Evolutionary conservation across 2,113 vertebrate species (phyloP), one percentile per base, ranked within the genome.

Genomic region (Xiphias gladius): DNA sequence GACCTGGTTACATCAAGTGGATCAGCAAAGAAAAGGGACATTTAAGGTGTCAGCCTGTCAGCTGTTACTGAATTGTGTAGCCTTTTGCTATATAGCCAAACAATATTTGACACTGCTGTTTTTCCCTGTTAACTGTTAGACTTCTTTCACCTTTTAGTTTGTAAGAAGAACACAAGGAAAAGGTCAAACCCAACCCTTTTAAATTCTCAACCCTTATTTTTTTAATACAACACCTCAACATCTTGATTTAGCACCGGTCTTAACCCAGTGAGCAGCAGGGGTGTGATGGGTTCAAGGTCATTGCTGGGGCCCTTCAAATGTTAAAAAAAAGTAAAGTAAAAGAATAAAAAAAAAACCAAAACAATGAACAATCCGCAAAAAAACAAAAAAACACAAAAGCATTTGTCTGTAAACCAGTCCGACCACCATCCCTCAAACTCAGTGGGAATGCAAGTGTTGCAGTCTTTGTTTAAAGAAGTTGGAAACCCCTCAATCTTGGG

Each of bases 171-270:
- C 57, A 41, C 69, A 78, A 58, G 50, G 32, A 58, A 65, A 84
- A 77, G 41, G 73, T 80, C 69, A 84, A 75, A 55, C 28, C n/a
- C 43, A 74, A 39, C 17, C 24, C 24, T 71, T 79, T 58, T 17
- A 39, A 71, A 58, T n/a, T 50, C 30, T 72, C 64, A 67, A 70
- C 76, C 67, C 13, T 35, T 50, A 16, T 43, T 77, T 54, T 48
- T 84, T 79, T 41, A n/a, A n/a, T n/a, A 59, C 30, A 64, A 57
- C 74, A 66, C 1, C 2, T 55, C 24, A 41, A 16, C 7, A 30
- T 73, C 66, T 87, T 35, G 22, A 59, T 86, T 82, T 35, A 63
- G 24, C 39, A 67, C 13, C 43, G 30, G 32, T 32, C 39, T 65
- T 67, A 55, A 57, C 24, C 10, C 54, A 39, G 79, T 39, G 52